Evolutionary conservation across 2,113 vertebrate species (phyloP), one percentile per base, ranked within the genome.

Genomic region (Passer domesticus): DNA sequence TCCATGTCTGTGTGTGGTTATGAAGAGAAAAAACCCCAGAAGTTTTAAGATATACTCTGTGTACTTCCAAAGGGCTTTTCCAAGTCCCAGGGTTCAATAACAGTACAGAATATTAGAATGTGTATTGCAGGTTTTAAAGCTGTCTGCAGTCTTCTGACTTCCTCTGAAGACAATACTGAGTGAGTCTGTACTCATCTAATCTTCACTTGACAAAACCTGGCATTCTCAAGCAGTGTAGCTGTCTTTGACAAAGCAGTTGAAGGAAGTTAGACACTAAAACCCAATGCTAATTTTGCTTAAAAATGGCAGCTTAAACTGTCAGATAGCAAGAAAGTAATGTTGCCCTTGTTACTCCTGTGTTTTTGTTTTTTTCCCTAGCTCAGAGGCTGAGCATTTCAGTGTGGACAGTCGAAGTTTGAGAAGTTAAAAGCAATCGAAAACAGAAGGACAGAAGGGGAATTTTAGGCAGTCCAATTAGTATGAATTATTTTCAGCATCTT

Each of bases 401-500:
- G 64, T 83, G 95, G 92, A 93, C 92, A 78, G 79, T 93, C 16
- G 3, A 96, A 96, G 68, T 90, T 95, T 85, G 87, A 3, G 2
- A 88, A 96, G 93, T 92, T 94, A 90, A 95, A 95, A 90, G 75
- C 79, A 75, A 35, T 85, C 2, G 0, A 90, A 95, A 95, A 81
- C 87, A 94, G 89, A 87, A 89, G 81, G 83, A 91, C 79, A 91
- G 81, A 91, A 95, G 94, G 85, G 75, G 59, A 80, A 80, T 92
- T 91, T 93, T 75, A 86, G 72, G 75, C 93, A 89, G 64, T 62
- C 76, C 85, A 94, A 95, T 94, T 90, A 95, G 72, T 59, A 78
- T 12, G 49, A 88, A 96, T 96, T 95, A 90, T 94, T 96, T 90
- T 89, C 88, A 92, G 95, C 94, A 92, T 94, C 79, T 95, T 95